Evolutionary conservation across 2,113 vertebrate genomes (phyloP).

Genomic region (Indicator maculatus): DNA sequence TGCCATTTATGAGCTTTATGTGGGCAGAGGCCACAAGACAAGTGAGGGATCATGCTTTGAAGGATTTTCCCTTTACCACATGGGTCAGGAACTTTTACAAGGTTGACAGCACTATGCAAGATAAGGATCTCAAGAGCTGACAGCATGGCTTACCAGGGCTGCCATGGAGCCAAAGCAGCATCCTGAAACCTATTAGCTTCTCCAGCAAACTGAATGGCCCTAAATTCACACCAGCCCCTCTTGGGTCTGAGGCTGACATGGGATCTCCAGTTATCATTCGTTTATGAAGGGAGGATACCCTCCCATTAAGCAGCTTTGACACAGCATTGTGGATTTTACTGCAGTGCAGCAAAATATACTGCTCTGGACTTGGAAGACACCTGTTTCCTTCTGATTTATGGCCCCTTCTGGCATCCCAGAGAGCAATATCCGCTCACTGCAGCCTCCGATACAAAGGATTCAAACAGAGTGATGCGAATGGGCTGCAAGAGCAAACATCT

Average conservation of each 20-base stretch:
- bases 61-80: background rate
- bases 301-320: conserved; percentile 24
- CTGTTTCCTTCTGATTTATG: conserved; percentile 61
- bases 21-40: conserved; percentile 46
- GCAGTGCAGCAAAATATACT: conserved; percentile 26
- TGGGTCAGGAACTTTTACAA: conserved; percentile 19
- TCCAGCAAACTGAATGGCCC: rapidly evolving
- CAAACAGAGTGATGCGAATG: background rate
- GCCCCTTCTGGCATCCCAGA: conserved; percentile 5
- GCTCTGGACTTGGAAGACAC: conserved; percentile 38
- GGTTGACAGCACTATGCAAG: background rate
- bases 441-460: background rate
- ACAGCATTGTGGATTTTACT: conserved; percentile 20
- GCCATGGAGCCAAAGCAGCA: conserved; percentile 16
- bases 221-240: conserved; percentile 46
- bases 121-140: conserved; percentile 50
- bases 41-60: background rate
- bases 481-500: background rate
- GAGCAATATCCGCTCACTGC: conserved; percentile 17
- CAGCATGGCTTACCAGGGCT: background rate
- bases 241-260: conserved; percentile 42
- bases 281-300: conserved; percentile 38
- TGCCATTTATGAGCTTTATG: background rate
- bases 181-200: background rate
- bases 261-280: conserved; percentile 22